Base-by-base conservation (phyloP, 2,888 invertebrate species). In the Leucophora obtusa region DNA sequence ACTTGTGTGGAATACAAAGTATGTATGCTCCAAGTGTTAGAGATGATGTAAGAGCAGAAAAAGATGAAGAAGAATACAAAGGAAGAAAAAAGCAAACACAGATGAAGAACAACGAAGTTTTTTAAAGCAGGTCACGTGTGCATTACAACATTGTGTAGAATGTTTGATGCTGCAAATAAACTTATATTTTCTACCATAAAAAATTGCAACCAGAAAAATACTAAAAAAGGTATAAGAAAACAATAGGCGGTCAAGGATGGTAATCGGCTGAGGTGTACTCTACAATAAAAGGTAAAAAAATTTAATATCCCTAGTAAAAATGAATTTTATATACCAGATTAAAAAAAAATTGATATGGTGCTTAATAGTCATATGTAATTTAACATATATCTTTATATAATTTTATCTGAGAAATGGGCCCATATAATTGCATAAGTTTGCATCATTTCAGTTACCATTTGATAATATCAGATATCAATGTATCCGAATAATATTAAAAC, bases 61-160 rank as follows among this genome's bases (percentile, higher is more conserved):
- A 58, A 69, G 56, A 50, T 9, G 51, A 60, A 54, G 70, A 68
- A 69, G 28, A 59, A 18, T 33, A 69, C 33, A 69, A 71, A 60
- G 75, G 35, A 60, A 62, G n/a, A 56, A 38, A 79, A 56, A 60
- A 62, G n/a, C 51, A 38, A 79, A 56, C 58, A 59, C 18, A 60
- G 50, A 59, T 35, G 43, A 66, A 56, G 35, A 70, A 21, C 47
- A 50, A 21, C 38, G 14, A 47, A 56, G 0, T 53, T 47, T 56
- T 70, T 66, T 77, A 60, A 77, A 81, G 69, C 73, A 76, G 73
- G 81, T 81, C 77, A 77, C 81, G 77, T 77, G 73, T 66, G 72
- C 65, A 73, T 51, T 59, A 62, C 73, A 58, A 56, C 51, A 63
- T 62, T 68, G 58, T 56, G n/a, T 62, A 17, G 43, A 77, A 73